A percentile compares a stretch with the other conserved stretches of the same genome.
These are phyloP conservation scores for Temnothorax ravouxi DNA, from an alignment of 2,888 invertebrate genomes.

Conservation along the genomic window DNA sequence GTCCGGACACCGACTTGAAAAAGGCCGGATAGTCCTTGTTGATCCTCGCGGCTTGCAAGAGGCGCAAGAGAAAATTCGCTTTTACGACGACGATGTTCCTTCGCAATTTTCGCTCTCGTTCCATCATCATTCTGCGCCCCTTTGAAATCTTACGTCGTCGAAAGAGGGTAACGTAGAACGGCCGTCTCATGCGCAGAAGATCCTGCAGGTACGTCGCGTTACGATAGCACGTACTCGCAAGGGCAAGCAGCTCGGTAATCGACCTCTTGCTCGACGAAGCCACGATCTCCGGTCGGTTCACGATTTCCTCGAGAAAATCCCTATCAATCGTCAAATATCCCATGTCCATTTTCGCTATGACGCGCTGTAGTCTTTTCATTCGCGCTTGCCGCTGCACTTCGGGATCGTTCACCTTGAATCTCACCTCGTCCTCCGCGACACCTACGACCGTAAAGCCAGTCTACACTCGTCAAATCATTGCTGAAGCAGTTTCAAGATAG, in stretches of 20 bases:
- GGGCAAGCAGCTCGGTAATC: constrained; percentile 78
- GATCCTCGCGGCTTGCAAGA: constrained; percentile 81
- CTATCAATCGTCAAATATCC: constrained; percentile 86
- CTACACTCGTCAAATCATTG: background rate
- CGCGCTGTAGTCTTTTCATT: constrained; percentile 67
- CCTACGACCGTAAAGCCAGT: constrained; percentile 65
- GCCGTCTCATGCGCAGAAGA: constrained; percentile 85
- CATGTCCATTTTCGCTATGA: constrained; percentile 86
- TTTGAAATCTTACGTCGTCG: constrained; percentile 81
- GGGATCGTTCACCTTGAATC: constrained; percentile 79
- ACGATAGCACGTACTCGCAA: constrained; percentile 81
- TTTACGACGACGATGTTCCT: constrained; percentile 83
- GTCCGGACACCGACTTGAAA: constrained; percentile 72
- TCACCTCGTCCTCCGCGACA: constrained; percentile 78
- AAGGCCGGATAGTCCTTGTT: constrained; percentile 76
- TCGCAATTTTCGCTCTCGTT: constrained; percentile 79
- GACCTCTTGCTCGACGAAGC: constrained; percentile 85
- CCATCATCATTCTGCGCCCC: constrained; percentile 80
- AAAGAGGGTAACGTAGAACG: constrained; percentile 86
- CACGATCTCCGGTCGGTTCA: constrained; percentile 78
- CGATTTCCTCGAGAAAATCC: constrained; percentile 83
- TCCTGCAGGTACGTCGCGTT: constrained; percentile 85
- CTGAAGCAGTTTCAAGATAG: background rate
- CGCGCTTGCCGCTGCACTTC: constrained; percentile 63
- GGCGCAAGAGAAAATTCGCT: constrained; percentile 84